Conservation (phyloP, 2,797 vertebrate genomes). For the Platyrinchus mystaceus region DNA sequence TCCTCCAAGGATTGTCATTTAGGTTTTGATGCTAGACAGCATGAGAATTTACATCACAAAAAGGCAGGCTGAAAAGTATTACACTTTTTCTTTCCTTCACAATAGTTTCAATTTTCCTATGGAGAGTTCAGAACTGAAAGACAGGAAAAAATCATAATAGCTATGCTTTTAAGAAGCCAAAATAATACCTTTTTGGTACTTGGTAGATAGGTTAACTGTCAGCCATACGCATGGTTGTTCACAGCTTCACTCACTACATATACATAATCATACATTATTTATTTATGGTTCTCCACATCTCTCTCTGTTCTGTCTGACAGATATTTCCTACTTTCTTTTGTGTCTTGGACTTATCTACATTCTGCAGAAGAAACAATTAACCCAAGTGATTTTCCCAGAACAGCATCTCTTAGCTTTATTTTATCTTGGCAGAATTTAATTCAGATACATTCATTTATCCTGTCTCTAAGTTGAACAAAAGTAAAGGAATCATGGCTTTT, state of each 20-base stretch:
- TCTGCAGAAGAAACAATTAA: constrained; percentile 55
- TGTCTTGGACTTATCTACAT: not conserved
- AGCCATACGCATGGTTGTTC: not conserved
- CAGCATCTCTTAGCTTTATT: not conserved
- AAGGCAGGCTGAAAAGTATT: not conserved
- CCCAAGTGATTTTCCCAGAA: constrained; percentile 19
- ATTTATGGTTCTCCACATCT: not conserved
- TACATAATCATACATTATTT: not conserved
- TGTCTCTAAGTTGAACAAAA: constrained; percentile 5
- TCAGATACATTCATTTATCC: constrained; percentile 17
- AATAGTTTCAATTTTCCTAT: not conserved
- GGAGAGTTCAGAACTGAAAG: not conserved
- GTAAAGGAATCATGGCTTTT: constrained; percentile 19
- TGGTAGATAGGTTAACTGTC: not conserved
- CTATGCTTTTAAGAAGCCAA: not conserved
- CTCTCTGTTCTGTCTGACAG: not conserved
- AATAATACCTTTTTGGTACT: not conserved
- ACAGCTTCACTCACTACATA: not conserved
- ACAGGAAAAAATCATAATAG: not conserved
- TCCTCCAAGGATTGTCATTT: not conserved
- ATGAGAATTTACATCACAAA: not conserved
- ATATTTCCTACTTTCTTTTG: constrained; percentile 8
- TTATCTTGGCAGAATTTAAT: constrained; percentile 49
- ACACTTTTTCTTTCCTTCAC: not conserved
- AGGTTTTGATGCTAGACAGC: not conserved